phyloP scores from a whole-genome alignment of 2,888 invertebrate species.

The Meta bourneti region DNA sequence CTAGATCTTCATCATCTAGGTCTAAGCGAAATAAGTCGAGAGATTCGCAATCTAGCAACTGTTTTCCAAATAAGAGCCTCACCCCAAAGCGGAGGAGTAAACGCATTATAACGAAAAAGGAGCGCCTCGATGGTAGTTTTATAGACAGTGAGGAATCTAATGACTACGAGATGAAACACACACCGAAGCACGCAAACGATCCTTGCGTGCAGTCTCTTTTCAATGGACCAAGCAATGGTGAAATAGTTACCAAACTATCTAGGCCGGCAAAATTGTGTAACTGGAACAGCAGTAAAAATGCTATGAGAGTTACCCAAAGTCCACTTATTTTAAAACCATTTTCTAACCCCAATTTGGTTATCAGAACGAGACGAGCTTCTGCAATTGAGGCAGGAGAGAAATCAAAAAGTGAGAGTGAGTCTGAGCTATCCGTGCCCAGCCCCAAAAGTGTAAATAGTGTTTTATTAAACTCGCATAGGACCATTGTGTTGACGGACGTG shows the following conservation, averaged over 20 bases:
- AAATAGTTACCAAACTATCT: slow-evolving; percentile 19
- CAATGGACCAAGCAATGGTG: slow-evolving; percentile 44
- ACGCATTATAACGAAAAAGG: slow-evolving; percentile 46
- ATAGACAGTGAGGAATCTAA: slow-evolving; percentile 45
- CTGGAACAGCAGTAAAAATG: slow-evolving; percentile 36
- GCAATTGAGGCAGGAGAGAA: slow-evolving; percentile 76
- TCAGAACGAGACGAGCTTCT: slow-evolving; percentile 80
- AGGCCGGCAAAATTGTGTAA: slow-evolving; percentile 26
- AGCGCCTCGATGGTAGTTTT: slow-evolving; percentile 39
- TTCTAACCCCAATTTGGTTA: slow-evolving; percentile 81
- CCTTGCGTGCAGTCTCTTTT: background rate
- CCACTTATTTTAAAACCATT: slow-evolving; percentile 79
- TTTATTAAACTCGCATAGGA: slow-evolving; percentile 16
- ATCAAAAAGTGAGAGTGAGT: slow-evolving; percentile 70
- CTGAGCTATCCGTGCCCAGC: slow-evolving; percentile 71
- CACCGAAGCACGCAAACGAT: background rate
- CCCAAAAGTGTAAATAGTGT: slow-evolving; percentile 40
- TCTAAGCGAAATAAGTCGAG: slow-evolving; percentile 32
- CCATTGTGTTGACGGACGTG: slow-evolving; percentile 15
- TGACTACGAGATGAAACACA: slow-evolving; percentile 21
- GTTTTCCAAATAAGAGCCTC: background rate
- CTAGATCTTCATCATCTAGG: slow-evolving; percentile 82
- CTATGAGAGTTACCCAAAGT: slow-evolving; percentile 24
- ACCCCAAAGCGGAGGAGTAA: slow-evolving; percentile 60
- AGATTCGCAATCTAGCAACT: slow-evolving; percentile 12